Percentiles rank a stretch among this genome's conserved stretches.
Conservation (phyloP, 2,113 vertebrate species). For the Rhegmatorhina hoffmannsi region DNA sequence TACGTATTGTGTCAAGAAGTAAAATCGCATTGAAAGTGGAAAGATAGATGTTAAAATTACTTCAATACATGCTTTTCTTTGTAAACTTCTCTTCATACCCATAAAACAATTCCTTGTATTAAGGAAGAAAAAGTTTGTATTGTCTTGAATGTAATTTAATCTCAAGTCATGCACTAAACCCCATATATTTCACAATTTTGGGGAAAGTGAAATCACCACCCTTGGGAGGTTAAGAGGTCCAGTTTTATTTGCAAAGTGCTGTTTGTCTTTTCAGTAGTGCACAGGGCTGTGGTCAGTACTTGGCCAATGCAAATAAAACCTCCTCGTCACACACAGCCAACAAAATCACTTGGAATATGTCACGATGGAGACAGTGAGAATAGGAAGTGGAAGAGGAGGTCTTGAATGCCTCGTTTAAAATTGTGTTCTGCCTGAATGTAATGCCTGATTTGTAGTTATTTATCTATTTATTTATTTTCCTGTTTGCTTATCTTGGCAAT, state of each 20-base stretch:
- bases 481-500: background rate
- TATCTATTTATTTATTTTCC: background rate
- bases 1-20: background rate
- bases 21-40: background rate
- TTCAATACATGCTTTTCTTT: background rate
- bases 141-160: background rate
- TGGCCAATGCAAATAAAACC: slow-evolving; percentile 4
- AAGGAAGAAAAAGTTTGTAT: background rate
- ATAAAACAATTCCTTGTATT: background rate
- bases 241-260: background rate
- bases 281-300: background rate
- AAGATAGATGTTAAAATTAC: background rate
- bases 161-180: background rate
- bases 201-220: slow-evolving; percentile 51
- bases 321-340: background rate
- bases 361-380: background rate
- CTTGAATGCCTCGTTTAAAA: background rate
- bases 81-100: background rate
- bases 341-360: background rate
- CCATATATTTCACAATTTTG: slow-evolving; percentile 47
- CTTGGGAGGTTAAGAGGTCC: slow-evolving; percentile 25
- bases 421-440: background rate
- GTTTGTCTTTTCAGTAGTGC: slow-evolving; percentile 35
- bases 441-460: background rate
- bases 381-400: background rate